phyloP scores from a whole-genome alignment of 2,113 vertebrate genomes.

The Mormyrus lacerda region DNA sequence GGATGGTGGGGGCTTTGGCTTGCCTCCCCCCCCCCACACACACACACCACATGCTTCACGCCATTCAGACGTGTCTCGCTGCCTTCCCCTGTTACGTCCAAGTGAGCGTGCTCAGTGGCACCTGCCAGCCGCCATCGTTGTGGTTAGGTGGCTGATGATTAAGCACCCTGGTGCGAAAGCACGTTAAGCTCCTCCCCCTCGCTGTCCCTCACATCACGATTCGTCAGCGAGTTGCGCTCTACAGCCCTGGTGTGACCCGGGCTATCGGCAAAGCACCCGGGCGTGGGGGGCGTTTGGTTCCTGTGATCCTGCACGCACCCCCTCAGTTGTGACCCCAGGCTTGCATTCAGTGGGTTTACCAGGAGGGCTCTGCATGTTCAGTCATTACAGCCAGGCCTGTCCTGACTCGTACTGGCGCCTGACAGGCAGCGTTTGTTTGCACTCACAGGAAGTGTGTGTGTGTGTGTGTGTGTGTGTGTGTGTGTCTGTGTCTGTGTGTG shows the following conservation, averaged over 20 bases:
- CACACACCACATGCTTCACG: constrained; percentile 23
- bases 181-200: not conserved
- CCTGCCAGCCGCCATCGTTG: not conserved
- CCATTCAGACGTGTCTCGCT: constrained; percentile 32
- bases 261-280: no score
- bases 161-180: not conserved
- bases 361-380: not conserved
- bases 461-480: not conserved
- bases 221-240: not conserved
- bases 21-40: no score
- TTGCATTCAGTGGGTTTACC: not conserved
- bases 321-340: not conserved
- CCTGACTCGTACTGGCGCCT: not conserved
- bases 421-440: not conserved
- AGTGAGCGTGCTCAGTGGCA: constrained; percentile 12
- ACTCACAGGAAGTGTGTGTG: not conserved
- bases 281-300: not conserved
- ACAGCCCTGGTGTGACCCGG: not conserved
- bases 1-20: not conserved
- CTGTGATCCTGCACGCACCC: not conserved
- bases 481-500: not conserved
- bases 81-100: constrained; percentile 17
- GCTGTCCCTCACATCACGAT: not conserved
- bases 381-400: not conserved
- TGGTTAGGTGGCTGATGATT: not conserved